Evolutionary conservation across 2,797 vertebrate species (phyloP), one percentile per base, ranked within the genome.

Genomic region (Arctocebus calabarensis): DNA sequence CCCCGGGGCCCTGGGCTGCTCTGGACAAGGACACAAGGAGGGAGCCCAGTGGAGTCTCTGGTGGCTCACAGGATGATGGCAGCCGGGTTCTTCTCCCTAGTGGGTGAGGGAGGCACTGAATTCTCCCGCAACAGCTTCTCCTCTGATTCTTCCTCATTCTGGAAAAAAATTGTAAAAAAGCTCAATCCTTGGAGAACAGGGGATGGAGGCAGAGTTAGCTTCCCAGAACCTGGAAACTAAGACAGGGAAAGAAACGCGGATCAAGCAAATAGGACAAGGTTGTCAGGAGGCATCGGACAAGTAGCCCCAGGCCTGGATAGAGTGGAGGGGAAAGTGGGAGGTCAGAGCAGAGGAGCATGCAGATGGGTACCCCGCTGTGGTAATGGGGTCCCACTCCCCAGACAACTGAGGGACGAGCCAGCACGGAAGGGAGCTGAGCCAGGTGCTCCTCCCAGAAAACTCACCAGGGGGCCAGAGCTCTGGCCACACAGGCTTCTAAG

Each of bases 101-200:
- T 74, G 0, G 93, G 71, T 7, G 96, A 94, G 13, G 91, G 7
- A 6, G 90, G 84, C 74, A 29, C 45, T 7, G 96, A 92, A 64
- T 94, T 81, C 29, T 68, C 89, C 37, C 34, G 95, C 3, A 96
- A 52, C 2, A 97, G 95, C 40, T 85, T 94, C 90, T 74, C 93
- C 34, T 93, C 81, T 23, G 84, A 52, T 23, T 25, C 93, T 87
- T 93, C 81, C 0, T 95, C 87, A 66, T 71, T 74, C 96, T 97
- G 48, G n/a, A 68, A n/a, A 45, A 8, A 14, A 11, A 16, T 16
- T 8, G 19, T 32, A 12, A 10, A 57, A 37, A 52, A 37, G 19
- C 20, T 59, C 43, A 91, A 7, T 74, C 23, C 37, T 34, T 12
- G 4, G 10, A 14, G 48, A 37, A 14, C 11, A 82, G 68, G 22